These are phyloP conservation scores for Nomada fucata DNA, from an alignment of 2,888 invertebrate species.

Conservation along the genomic window DNA sequence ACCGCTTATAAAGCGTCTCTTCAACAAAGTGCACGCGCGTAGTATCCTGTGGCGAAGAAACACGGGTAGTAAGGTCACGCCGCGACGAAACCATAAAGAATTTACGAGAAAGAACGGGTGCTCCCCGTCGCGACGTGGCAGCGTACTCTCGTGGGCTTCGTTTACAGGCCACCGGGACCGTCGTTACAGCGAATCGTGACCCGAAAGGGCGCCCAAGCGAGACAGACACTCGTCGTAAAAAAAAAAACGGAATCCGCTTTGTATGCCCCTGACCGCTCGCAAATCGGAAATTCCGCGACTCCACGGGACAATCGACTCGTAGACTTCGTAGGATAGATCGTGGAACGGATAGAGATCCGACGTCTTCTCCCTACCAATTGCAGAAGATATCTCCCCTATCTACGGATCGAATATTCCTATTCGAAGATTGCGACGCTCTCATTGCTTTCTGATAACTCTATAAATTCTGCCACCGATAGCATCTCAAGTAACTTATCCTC, in stretches of 20 bases:
- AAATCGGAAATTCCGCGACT: conserved; percentile 35
- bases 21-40: background rate
- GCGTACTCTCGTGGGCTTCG: conserved; percentile 34
- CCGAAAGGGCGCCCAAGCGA: conserved; percentile 17
- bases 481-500: too few species aligned
- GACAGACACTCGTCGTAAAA: conserved; percentile 31
- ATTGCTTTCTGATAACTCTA: conserved; percentile 11
- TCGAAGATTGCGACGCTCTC: background rate
- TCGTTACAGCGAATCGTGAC: conserved; percentile 53
- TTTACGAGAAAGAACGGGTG: conserved; percentile 69
- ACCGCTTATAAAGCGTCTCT: background rate
- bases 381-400: background rate
- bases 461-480: background rate
- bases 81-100: conserved; percentile 71
- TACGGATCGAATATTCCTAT: background rate
- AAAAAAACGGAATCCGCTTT: conserved; percentile 2
- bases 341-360: conserved; percentile 19
- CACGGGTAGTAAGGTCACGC: conserved; percentile 12
- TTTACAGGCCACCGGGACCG: conserved; percentile 28
- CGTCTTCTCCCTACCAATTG: background rate
- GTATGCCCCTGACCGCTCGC: conserved; percentile 23
- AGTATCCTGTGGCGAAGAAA: background rate
- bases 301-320: conserved; percentile 9
- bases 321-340: background rate
- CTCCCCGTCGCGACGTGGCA: background rate